Percentiles rank a stretch among this genome's conserved stretches.
These are phyloP conservation scores for Dione juno DNA, from an alignment of 2,888 invertebrate genomes.

Conservation along the genomic window DNA sequence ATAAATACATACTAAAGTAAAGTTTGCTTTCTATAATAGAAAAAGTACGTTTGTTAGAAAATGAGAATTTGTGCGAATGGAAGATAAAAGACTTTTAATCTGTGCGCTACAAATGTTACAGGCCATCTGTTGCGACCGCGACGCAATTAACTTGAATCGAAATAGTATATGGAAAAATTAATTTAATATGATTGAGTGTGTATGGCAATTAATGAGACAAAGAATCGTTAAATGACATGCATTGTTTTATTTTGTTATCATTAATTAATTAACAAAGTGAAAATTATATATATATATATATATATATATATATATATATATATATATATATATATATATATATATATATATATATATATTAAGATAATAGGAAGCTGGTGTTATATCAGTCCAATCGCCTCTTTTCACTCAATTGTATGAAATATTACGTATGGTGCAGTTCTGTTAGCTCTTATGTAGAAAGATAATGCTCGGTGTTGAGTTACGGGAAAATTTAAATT, in stretches of 20 bases:
- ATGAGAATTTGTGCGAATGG: conserved; percentile 4
- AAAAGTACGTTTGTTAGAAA: background rate
- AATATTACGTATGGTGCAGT: no score
- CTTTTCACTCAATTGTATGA: no score
- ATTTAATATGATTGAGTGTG: background rate
- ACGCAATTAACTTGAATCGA: background rate
- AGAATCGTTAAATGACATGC: background rate
- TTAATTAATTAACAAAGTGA: no score
- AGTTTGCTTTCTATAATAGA: background rate
- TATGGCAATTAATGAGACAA: background rate
- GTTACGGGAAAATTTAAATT: no score
- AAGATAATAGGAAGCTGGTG: no score
- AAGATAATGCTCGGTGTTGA: no score
- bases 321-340: no score
- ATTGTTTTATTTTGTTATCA: background rate
- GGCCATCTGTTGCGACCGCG: conserved; percentile 8
- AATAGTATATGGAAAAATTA: background rate
- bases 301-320: no score
- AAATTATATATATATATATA: no score
- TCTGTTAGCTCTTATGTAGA: no score
- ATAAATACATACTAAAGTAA: background rate
- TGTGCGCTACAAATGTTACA: conserved; percentile 1
- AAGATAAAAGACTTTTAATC: conserved; percentile 17
- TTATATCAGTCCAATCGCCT: no score
- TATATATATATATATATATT: no score